Percentiles rank a stretch among this genome's conserved stretches.
Conservation (phyloP, 2,888 invertebrate species). For the Lampropteryx suffumata region DNA sequence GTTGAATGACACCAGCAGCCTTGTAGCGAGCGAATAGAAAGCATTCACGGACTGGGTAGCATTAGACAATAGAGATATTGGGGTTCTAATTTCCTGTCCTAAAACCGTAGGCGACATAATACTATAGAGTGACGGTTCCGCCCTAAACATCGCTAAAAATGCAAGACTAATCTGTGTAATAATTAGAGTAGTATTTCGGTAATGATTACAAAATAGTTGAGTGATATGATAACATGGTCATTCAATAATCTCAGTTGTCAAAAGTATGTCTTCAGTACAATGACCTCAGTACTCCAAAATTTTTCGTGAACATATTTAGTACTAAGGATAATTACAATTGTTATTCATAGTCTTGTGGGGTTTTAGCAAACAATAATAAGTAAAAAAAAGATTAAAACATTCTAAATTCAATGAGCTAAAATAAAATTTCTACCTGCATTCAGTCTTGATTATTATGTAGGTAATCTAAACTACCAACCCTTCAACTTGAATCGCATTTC, state of each 20-base stretch:
- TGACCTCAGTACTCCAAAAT: constrained; percentile 10
- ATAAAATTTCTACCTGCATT: too few species aligned
- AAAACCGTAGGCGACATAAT: not conserved
- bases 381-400: too few species aligned
- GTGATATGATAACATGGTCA: constrained; percentile 21
- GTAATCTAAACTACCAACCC: too few species aligned
- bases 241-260: constrained; percentile 15
- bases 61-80: constrained; percentile 67
- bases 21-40: constrained; percentile 74
- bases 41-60: constrained; percentile 61
- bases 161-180: not conserved
- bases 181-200: constrained; percentile 10
- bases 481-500: too few species aligned
- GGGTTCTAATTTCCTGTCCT: constrained; percentile 56
- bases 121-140: constrained; percentile 1
- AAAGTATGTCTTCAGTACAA: constrained; percentile 13
- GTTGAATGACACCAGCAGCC: constrained; percentile 73
- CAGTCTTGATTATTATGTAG: too few species aligned
- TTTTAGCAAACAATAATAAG: too few species aligned
- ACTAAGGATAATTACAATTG: too few species aligned
- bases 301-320: not conserved
- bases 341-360: too few species aligned
- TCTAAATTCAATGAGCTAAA: too few species aligned
- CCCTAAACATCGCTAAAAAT: constrained; percentile 9
- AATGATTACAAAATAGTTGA: constrained; percentile 16